Evolutionary conservation across 2,888 invertebrate genomes (phyloP).

Genomic region (Caenorhabditis macrosperma): DNA sequence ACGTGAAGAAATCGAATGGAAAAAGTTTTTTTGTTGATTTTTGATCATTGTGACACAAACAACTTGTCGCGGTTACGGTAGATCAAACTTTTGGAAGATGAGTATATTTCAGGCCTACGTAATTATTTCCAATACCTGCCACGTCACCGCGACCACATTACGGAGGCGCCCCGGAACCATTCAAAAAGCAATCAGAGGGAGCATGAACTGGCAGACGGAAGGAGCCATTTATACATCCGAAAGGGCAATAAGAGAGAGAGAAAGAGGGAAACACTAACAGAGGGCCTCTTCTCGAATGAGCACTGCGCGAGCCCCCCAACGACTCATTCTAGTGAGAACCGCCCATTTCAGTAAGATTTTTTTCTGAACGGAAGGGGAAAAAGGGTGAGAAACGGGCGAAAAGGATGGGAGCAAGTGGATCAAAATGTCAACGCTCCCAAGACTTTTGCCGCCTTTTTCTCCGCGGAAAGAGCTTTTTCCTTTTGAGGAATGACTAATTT

Average conservation of each 20-base stretch:
- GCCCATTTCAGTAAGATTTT: constrained; percentile 1
- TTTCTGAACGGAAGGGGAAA: background rate
- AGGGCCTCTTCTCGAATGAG: background rate
- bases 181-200: background rate
- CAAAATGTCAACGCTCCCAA: constrained; percentile 10
- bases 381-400: background rate
- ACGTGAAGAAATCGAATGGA: background rate
- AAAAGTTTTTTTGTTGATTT: background rate
- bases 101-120: background rate
- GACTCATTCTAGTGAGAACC: background rate
- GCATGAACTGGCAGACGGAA: background rate
- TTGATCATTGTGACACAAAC: background rate
- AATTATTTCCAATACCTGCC: background rate
- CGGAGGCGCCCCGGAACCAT: background rate
- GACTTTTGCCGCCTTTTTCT: background rate
- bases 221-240: background rate
- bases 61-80: background rate
- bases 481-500: constrained; percentile 10
- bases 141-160: background rate
- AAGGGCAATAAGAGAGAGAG: background rate
- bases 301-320: too few relatives aligned
- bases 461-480: background rate
- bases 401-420: background rate
- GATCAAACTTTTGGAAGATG: background rate
- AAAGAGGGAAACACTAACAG: too few relatives aligned